Base-by-base conservation (phyloP, 2,888 invertebrate species). In the Athalia rosae region DNA sequence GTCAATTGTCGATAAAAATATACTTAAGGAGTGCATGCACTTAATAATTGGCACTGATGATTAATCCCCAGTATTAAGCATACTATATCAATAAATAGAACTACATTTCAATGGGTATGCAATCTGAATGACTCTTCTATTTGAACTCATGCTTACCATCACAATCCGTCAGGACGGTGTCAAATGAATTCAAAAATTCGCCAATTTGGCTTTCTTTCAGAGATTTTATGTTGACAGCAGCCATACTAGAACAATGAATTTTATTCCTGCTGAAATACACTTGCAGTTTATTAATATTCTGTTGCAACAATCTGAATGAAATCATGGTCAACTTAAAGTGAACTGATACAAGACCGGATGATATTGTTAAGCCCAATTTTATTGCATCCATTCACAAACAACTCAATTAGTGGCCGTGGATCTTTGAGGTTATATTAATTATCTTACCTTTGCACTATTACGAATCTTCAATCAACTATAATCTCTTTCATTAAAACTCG, bases 161-260 rank as follows among this genome's bases (percentile, higher is more conserved):
- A 85, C 93, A 93, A 82, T 93, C 93, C 62, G 92, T 91, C 74
- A 93, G 84, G 76, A 93, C 91, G 61, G 91, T 92, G 81, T 93
- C 92, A 79, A 92, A 91, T 9, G 91, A 90, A 73, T 90, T 84
- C 2, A 92, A 66, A 80, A 91, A 89, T 9, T 83, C 79, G 28
- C 81, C 81, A 6, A 88, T 79, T 45, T 89, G 83, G 28, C 87
- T 81, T 7, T 82, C 77, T 56, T 50, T 78, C 4, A 86, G 76
- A 0, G 80, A 77, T 77, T 83, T 83, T 3, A 84, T 9, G 79
- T 83, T 80, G 9, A 77, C 76, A 11, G 82, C 82, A 66, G 82
- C 61, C 84, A 84, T 84, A 28, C 15, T 58, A 43, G 13, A n/a
- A n/a, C 13, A 13, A 13, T 13, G 4, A 8, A 61, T 28, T 15